Percentiles rank a stretch among this genome's conserved stretches.
Evolutionary conservation across 2,888 invertebrate genomes (phyloP).

Genomic region (Synanthedon formicaeformis): DNA sequence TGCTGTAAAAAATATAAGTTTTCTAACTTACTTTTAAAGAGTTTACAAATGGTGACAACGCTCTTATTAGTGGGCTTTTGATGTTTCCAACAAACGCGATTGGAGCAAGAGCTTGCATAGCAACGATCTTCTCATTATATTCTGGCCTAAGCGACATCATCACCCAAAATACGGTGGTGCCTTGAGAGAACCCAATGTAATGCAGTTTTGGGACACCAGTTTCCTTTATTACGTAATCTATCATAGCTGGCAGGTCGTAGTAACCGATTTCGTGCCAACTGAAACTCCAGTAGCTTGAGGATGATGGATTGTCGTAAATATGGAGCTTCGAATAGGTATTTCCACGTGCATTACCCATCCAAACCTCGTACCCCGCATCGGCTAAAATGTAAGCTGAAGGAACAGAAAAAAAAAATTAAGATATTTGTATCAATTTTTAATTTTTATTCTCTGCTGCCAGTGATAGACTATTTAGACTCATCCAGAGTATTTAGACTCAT

Average conservation of each 20-base stretch:
- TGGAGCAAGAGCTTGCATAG: constrained; percentile 73
- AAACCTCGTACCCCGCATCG: constrained; percentile 80
- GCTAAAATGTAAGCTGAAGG: constrained; percentile 75
- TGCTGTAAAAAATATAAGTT: not conserved
- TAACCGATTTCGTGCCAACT: constrained; percentile 84
- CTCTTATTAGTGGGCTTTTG: constrained; percentile 55
- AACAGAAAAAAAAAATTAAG: not conserved
- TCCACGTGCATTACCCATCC: constrained; percentile 88
- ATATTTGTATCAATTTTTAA: no score
- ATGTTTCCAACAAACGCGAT: constrained; percentile 65
- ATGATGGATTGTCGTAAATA: constrained; percentile 38
- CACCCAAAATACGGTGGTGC: constrained; percentile 74
- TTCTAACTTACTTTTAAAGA: constrained; percentile 56
- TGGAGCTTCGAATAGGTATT: constrained; percentile 81
- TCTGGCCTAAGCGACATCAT: constrained; percentile 68
- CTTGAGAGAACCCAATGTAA: constrained; percentile 81
- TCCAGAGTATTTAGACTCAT: no score
- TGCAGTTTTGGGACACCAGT: constrained; percentile 71
- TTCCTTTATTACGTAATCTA: constrained; percentile 72
- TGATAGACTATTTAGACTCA: no score
- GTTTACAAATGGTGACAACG: constrained; percentile 52
- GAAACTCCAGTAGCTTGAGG: constrained; percentile 54
- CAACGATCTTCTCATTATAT: constrained; percentile 70
- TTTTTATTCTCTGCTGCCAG: no score
- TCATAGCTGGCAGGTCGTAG: constrained; percentile 81